A percentile compares a stretch with the other conserved stretches of the same genome.
These are phyloP conservation scores for Okamejei kenojei DNA, from an alignment of 2,797 vertebrate species.

Conservation along the genomic window DNA sequence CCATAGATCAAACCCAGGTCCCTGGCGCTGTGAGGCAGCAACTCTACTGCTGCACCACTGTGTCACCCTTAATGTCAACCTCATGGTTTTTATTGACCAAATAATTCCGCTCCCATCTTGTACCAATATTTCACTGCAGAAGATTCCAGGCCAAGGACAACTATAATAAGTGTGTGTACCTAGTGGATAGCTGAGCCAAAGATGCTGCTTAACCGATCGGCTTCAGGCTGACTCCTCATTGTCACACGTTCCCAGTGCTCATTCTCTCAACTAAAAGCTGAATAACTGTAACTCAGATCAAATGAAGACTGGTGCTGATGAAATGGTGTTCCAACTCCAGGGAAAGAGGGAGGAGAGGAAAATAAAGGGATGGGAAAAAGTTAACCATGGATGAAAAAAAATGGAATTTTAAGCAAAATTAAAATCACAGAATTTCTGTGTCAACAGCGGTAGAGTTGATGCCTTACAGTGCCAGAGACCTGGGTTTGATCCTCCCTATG, in stretches of 20 bases:
- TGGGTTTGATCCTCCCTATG: no score
- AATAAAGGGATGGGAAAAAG: background rate
- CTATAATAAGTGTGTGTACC: background rate
- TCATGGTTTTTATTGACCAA: background rate
- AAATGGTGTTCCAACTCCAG: background rate
- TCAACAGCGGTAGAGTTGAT: background rate
- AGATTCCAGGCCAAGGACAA: background rate
- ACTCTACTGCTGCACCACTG: no score
- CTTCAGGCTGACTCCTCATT: background rate
- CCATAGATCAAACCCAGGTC: no score
- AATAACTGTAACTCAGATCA: background rate
- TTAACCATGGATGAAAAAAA: background rate
- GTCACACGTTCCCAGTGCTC: no score
- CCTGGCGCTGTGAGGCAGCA: no score
- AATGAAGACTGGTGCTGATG: background rate
- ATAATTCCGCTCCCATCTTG: background rate
- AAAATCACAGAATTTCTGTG: background rate
- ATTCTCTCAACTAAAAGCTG: background rate
- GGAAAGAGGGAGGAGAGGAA: background rate
- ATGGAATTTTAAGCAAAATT: background rate
- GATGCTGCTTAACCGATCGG: background rate
- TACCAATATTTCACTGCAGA: background rate
- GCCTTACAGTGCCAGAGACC: no score
- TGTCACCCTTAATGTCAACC: no score
- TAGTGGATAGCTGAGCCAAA: background rate